Percentiles rank a stretch among this genome's conserved stretches.
phyloP scores from a whole-genome alignment of 2,797 vertebrate genomes.

The Pangasius mekongensis region DNA sequence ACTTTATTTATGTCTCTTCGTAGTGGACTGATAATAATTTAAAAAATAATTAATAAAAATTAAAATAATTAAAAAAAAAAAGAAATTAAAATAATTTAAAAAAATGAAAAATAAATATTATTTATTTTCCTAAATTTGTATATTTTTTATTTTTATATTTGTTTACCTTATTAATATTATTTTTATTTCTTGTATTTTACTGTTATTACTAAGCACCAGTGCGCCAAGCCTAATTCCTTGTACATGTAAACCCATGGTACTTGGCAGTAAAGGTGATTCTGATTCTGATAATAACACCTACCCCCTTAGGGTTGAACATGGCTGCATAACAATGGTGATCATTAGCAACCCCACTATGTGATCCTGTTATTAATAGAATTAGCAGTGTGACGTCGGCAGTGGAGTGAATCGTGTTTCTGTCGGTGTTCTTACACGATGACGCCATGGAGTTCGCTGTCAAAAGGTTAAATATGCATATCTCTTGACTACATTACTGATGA shows the following conservation, averaged over 20 bases:
- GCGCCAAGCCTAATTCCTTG: too few species aligned
- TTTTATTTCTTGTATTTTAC: too few species aligned
- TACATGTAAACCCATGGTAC: too few species aligned
- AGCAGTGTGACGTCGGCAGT: conserved; percentile 14
- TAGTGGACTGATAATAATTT: background rate
- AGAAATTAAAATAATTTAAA: background rate
- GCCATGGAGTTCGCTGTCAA: background rate
- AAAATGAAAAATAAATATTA: too few species aligned
- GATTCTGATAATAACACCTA: background rate
- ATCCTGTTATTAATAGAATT: background rate
- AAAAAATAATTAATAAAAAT: too few species aligned
- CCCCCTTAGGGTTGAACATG: background rate
- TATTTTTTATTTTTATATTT: too few species aligned
- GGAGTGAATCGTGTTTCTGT: background rate
- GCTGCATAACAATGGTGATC: background rate
- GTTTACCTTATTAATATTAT: too few species aligned
- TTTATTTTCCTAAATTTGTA: too few species aligned
- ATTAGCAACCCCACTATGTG: background rate
- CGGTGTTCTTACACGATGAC: background rate
- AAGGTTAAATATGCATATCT: conserved; percentile 43
- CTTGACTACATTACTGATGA: conserved; percentile 4
- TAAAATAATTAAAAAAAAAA: too few species aligned
- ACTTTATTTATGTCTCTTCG: background rate
- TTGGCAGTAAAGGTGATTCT: too few species aligned
- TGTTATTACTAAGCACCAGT: too few species aligned